Evolutionary conservation across 1,140 invertebrate genomes (phyloP).

Genomic region (Aphaenogaster floridana): DNA sequence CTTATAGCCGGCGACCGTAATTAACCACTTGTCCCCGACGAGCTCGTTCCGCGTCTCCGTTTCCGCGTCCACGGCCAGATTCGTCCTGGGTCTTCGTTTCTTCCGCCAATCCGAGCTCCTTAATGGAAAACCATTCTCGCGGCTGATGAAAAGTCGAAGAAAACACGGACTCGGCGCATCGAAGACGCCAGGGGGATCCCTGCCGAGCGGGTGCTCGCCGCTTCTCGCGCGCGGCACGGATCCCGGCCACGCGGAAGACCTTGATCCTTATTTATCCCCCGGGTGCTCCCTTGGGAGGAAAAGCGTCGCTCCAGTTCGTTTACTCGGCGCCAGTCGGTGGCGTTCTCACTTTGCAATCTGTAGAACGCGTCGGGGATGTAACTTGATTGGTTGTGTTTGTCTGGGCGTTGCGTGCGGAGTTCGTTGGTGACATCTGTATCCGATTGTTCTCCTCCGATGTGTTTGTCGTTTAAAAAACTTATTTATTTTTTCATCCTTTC

Average conservation of each 20-base stretch:
- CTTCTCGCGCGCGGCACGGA: conserved; percentile 16
- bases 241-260: conserved; percentile 21
- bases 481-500: background rate
- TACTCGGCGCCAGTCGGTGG: conserved; percentile 41
- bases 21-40: conserved; percentile 74
- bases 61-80: conserved; percentile 65
- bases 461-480: background rate
- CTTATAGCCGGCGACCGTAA: conserved; percentile 74
- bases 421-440: conserved; percentile 31
- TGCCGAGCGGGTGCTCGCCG: conserved; percentile 18
- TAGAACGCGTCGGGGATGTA: conserved; percentile 19
- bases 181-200: background rate
- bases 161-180: conserved; percentile 61
- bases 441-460: conserved; percentile 16
- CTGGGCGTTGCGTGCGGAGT: background rate
- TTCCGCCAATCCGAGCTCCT: conserved; percentile 69
- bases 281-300: conserved; percentile 37
- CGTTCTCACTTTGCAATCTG: conserved; percentile 56
- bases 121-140: conserved; percentile 78
- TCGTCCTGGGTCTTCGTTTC: conserved; percentile 57
- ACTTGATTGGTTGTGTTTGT: conserved; percentile 53
- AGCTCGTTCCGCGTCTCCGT: conserved; percentile 67
- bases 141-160: conserved; percentile 76
- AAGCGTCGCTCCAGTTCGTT: conserved; percentile 55
- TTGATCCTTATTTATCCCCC: conserved; percentile 53